Evolutionary conservation across 2,888 invertebrate species (phyloP), one percentile per base, ranked within the genome.

Genomic region (Augiades crinisus): DNA sequence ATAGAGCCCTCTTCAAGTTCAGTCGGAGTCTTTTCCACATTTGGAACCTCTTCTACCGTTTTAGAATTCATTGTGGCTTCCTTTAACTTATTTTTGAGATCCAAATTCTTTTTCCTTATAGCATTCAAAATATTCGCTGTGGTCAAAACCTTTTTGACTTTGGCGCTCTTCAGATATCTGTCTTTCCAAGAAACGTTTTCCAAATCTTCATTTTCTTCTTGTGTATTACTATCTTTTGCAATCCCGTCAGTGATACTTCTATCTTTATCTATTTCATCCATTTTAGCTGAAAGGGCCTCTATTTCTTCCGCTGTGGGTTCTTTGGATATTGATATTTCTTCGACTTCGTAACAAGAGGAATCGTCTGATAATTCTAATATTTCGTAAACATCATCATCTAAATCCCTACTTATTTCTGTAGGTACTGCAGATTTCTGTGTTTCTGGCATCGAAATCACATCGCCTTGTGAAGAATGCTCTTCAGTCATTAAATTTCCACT

Each of bases 81-180:
- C 57, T 75, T 72, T 37, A 90, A 57, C 47, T 82, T 88, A 54
- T 69, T 80, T 59, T 89, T 90, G 1, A 90, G 59, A 52, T 90
- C 79, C 62, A 69, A 87, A 58, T 92, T 91, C 66, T 92, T 92
- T 61, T 91, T 92, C 54, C 93, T 78, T n/a, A 92, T 72, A 12
- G 91, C 91, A 58, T 92, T 93, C 0, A 92, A 75, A 34, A 92
- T 81, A 36, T 90, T 90, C 0, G 92, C 85, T 0, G 67, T 65
- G 31, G 51, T 60, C 16, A 92, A 65, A 1, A 92, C 92, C 61
- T 75, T 90, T 64, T 89, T 91, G 0, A 92, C 92, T 72, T 92
- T 92, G 8, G 79, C 88, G 57, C 93, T 92, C 7, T 81, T 90
- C 36, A 93, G 72, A 68, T 92, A 92, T 37, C 92, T 78, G 34